Evolutionary conservation across 2,113 vertebrate genomes (phyloP).

Genomic region (Trichomycterus rosablanca): DNA sequence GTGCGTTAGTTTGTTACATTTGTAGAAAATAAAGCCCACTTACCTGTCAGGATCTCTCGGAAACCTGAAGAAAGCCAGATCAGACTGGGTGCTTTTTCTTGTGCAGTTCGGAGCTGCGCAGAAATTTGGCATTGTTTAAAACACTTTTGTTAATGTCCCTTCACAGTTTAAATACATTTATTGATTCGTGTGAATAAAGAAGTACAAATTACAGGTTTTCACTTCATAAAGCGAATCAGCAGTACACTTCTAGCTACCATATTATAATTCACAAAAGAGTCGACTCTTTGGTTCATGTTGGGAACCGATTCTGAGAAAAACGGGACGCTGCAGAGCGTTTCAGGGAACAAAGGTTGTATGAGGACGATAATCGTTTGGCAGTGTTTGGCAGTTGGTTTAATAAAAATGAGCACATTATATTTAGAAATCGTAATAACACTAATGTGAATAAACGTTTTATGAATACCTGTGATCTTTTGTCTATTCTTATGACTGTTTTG

Average conservation of each 20-base stretch:
- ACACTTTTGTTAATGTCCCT: constrained; percentile 29
- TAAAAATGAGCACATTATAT: no score
- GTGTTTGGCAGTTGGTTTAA: no score
- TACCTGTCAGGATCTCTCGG: constrained; percentile 71
- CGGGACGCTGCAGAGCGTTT: no score
- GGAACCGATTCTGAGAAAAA: background rate
- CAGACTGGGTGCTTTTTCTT: constrained; percentile 66
- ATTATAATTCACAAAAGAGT: constrained; percentile 20
- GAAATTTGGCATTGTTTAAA: constrained; percentile 73
- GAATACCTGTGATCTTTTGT: no score
- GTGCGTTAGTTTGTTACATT: background rate
- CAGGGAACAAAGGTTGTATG: no score
- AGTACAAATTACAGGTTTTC: background rate
- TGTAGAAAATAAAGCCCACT: background rate
- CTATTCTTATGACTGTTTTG: no score
- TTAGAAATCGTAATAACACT: no score
- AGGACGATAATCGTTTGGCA: no score
- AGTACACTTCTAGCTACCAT: constrained; percentile 15
- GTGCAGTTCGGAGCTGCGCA: constrained; percentile 83
- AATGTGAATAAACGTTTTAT: no score
- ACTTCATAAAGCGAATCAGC: background rate
- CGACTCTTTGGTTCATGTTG: background rate
- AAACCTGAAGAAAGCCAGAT: constrained; percentile 77
- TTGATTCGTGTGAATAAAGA: background rate
- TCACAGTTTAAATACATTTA: background rate